These are phyloP conservation scores for Oryzias dopingdopingensis DNA, from an alignment of 2,797 vertebrate genomes.

Conservation along the genomic window DNA sequence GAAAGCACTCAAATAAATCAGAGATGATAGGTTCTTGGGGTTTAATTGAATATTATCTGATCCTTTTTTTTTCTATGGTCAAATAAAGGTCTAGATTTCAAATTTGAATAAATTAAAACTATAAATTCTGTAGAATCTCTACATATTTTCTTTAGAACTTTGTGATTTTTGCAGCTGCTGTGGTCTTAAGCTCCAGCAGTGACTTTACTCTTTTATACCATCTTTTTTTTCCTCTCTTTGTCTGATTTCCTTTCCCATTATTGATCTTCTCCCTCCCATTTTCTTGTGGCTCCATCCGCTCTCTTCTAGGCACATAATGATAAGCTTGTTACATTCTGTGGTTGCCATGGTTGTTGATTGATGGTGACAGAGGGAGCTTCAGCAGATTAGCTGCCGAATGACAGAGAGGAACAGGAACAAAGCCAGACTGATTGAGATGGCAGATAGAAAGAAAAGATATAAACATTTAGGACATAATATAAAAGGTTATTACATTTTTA, in stretches of 20 bases:
- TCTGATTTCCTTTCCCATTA: conserved; percentile 44
- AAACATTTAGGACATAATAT: conserved; percentile 26
- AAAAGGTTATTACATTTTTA: background rate
- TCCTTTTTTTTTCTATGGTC: too few species aligned
- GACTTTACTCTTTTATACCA: too few species aligned
- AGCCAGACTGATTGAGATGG: conserved; percentile 33
- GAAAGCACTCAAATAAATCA: conserved; percentile 31
- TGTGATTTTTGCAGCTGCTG: too few species aligned
- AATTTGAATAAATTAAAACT: too few species aligned
- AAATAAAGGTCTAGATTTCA: too few species aligned
- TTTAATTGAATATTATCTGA: conserved; percentile 4
- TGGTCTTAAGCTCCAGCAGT: too few species aligned
- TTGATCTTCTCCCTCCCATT: conserved; percentile 50
- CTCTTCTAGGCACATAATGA: conserved; percentile 65
- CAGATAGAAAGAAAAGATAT: conserved; percentile 13
- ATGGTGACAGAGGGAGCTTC: conserved; percentile 52
- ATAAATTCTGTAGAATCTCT: too few species aligned
- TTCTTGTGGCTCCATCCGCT: conserved; percentile 61
- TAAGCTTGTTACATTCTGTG: conserved; percentile 58
- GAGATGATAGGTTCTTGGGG: conserved; percentile 5
- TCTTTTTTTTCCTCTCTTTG: conserved; percentile 16
- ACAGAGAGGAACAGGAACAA: conserved; percentile 22
- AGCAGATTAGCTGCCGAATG: conserved; percentile 35
- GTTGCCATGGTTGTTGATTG: conserved; percentile 75
- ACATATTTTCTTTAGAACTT: too few species aligned